A percentile compares a stretch with the other conserved stretches of the same genome.
Evolutionary conservation across 2,113 vertebrate genomes (phyloP).

Genomic region (Noturus placidus): DNA sequence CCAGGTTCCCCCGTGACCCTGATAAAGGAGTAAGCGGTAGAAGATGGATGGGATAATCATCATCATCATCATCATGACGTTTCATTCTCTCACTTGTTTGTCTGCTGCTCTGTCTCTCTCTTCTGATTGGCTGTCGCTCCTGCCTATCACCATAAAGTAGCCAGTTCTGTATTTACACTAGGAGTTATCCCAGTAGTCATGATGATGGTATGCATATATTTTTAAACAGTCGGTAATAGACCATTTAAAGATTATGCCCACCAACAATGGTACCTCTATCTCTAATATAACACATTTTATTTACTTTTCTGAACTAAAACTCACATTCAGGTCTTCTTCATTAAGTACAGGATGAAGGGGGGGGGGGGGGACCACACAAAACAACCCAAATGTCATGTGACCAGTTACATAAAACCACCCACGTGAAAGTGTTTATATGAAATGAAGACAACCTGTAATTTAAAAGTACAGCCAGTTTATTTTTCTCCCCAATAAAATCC

Average conservation of each 20-base stretch:
- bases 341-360: neutral
- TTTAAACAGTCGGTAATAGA: neutral
- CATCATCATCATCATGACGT: neutral
- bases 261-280: neutral
- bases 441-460: neutral
- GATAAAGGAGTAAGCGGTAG: too few species aligned
- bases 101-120: neutral
- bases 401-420: neutral
- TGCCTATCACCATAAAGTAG: too few species aligned
- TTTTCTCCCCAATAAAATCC: neutral
- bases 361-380: too few species aligned
- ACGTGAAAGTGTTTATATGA: neutral
- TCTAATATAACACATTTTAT: neutral
- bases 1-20: too few species aligned
- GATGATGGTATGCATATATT: neutral
- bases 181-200: too few species aligned
- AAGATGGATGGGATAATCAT: too few species aligned
- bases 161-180: too few species aligned
- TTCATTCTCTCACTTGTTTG: neutral
- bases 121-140: too few species aligned
- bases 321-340: neutral
- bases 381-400: neutral
- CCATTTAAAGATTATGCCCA: neutral
- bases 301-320: neutral
- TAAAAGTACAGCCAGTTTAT: neutral